Evolutionary conservation across 2,797 vertebrate genomes (phyloP).

Genomic region (Euthynnus affinis): DNA sequence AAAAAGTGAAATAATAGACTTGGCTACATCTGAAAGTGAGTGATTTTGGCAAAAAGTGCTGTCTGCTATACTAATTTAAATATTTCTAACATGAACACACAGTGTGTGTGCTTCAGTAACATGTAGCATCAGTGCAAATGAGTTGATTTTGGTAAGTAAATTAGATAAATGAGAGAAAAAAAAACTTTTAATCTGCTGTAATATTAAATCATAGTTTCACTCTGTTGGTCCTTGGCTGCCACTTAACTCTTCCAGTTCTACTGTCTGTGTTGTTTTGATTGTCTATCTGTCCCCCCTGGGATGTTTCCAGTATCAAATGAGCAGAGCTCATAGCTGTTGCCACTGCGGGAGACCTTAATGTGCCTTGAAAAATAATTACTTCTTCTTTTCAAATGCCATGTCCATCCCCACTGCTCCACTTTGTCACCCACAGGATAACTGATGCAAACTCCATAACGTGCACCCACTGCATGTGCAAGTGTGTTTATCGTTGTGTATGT

Average conservation of each 20-base stretch:
- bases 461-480: slow-evolving; percentile 39
- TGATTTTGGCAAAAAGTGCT: background rate
- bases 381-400: slow-evolving; percentile 66
- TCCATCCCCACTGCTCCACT: slow-evolving; percentile 65
- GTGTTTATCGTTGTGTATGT: slow-evolving; percentile 59
- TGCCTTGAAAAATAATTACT: slow-evolving; percentile 80
- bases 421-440: slow-evolving; percentile 72
- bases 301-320: slow-evolving; percentile 59
- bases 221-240: slow-evolving; percentile 15
- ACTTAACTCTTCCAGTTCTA: slow-evolving; percentile 30
- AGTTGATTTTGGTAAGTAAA: background rate
- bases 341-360: slow-evolving; percentile 65
- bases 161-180: background rate
- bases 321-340: slow-evolving; percentile 59
- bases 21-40: background rate
- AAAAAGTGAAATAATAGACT: background rate
- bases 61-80: background rate
- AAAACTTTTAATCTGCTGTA: background rate
- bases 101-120: background rate
- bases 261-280: slow-evolving; percentile 63
- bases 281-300: slow-evolving; percentile 47
- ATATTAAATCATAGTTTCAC: slow-evolving; percentile 1
- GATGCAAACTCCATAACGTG: slow-evolving; percentile 72
- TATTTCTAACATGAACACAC: background rate
- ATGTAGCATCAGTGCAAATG: background rate